phyloP scores from a whole-genome alignment of 2,113 vertebrate genomes.

The Larimichthys polyactis region DNA sequence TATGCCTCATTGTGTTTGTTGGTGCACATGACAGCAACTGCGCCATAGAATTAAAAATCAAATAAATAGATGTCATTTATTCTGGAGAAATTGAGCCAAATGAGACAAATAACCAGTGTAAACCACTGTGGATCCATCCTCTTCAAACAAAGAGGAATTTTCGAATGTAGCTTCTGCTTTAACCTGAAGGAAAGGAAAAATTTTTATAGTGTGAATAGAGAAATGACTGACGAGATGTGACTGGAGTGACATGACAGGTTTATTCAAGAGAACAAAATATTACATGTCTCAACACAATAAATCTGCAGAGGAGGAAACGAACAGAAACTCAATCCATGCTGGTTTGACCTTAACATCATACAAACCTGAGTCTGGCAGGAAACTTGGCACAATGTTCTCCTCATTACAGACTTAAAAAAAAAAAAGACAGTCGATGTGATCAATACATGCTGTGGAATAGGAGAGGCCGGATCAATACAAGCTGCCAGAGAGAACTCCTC shows the following conservation, averaged over 20 bases:
- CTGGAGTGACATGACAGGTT: background rate
- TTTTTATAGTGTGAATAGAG: background rate
- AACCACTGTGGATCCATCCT: background rate
- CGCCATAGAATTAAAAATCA: background rate
- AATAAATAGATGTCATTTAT: background rate
- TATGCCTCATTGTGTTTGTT: background rate
- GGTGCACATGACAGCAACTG: background rate
- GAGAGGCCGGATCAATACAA: slow-evolving; percentile 65
- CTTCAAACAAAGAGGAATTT: background rate
- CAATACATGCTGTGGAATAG: slow-evolving; percentile 58
- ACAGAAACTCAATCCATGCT: slow-evolving; percentile 24
- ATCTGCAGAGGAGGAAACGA: slow-evolving; percentile 10
- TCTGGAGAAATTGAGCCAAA: background rate
- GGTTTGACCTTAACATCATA: slow-evolving; percentile 56
- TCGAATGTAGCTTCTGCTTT: background rate
- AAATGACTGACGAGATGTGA: background rate
- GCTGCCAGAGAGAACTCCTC: slow-evolving; percentile 63
- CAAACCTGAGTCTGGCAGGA: slow-evolving; percentile 43
- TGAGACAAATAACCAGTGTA: background rate
- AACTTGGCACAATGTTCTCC: slow-evolving; percentile 26
- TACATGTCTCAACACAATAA: background rate
- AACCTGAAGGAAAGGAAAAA: background rate
- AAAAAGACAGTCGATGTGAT: slow-evolving; percentile 52
- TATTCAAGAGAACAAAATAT: background rate
- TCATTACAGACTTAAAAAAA: slow-evolving; percentile 45